Percentiles rank a stretch among this genome's conserved stretches.
Conservation (phyloP, 2,888 invertebrate genomes). For the Bimastos eiseni region DNA sequence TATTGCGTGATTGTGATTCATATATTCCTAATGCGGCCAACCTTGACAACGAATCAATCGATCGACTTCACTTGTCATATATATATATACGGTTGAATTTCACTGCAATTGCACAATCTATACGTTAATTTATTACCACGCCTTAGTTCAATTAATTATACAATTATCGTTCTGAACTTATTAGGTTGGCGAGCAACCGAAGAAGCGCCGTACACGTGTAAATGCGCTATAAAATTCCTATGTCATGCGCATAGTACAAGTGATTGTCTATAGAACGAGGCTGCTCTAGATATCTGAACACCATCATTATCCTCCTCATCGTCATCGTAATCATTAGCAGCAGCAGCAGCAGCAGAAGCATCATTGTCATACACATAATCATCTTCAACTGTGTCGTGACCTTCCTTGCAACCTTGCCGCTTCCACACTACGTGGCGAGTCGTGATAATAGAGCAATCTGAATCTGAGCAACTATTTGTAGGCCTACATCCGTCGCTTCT, state of each 20-base stretch:
- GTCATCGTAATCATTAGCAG: background rate
- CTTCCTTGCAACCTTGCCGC: background rate
- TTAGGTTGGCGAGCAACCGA: too few relatives aligned
- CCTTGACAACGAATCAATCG: background rate
- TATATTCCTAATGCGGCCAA: background rate
- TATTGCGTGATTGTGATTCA: slow-evolving; percentile 2
- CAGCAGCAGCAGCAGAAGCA: background rate
- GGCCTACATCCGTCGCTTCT: too few relatives aligned
- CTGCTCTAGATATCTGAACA: background rate
- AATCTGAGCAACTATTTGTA: too few relatives aligned
- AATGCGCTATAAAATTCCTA: too few relatives aligned
- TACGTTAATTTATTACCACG: background rate
- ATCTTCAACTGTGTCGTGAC: slow-evolving; percentile 18
- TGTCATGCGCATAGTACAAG: background rate
- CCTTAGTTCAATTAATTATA: background rate
- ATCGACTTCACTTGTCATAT: background rate
- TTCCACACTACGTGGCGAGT: too few relatives aligned
- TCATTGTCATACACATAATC: slow-evolving; percentile 29
- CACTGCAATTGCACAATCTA: background rate
- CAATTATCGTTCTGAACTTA: background rate
- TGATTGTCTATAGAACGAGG: background rate
- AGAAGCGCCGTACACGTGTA: too few relatives aligned
- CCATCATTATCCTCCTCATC: background rate
- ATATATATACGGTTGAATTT: background rate
- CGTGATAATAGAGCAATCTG: too few relatives aligned